A percentile compares a stretch with the other conserved stretches of the same genome.
Evolutionary conservation across 2,888 invertebrate species (phyloP).

Genomic region (Sturmia bella): DNA sequence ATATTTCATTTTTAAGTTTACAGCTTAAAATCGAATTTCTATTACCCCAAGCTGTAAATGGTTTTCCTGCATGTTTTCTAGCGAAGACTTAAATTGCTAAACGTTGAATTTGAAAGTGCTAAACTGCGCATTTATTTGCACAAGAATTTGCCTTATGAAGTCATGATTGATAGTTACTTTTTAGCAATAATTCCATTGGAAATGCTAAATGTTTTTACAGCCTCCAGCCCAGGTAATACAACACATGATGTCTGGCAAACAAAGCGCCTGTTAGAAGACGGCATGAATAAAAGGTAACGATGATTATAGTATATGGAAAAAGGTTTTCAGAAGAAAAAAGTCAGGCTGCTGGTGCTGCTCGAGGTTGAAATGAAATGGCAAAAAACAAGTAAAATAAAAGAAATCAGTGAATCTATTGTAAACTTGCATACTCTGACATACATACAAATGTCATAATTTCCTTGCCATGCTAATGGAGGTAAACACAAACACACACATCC

Average conservation of each 20-base stretch:
- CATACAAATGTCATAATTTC: constrained; percentile 68
- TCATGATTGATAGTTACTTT: constrained; percentile 67
- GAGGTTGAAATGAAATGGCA: constrained; percentile 1
- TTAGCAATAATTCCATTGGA: constrained; percentile 23
- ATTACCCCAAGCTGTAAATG: constrained; percentile 13
- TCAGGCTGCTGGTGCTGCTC: constrained; percentile 31
- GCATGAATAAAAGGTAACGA: constrained; percentile 55
- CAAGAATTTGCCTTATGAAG: constrained; percentile 62
- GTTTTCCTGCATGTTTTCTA: too few relatives aligned
- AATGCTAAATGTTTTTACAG: constrained; percentile 20
- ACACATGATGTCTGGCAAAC: constrained; percentile 49
- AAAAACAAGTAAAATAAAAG: constrained; percentile 42
- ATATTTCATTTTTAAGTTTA: too few relatives aligned
- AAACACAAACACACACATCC: constrained; percentile 7
- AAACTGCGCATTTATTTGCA: constrained; percentile 61
- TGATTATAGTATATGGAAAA: constrained; percentile 46
- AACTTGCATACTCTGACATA: too few relatives aligned
- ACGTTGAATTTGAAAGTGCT: constrained; percentile 23
- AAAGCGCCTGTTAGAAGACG: neutral
- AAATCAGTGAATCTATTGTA: constrained; percentile 63
- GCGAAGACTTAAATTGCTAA: constrained; percentile 11
- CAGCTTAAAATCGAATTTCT: constrained; percentile 58
- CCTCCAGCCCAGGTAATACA: constrained; percentile 8
- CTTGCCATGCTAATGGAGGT: constrained; percentile 50
- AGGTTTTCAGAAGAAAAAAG: neutral